Percentiles rank a stretch among this genome's conserved stretches.
Conservation (phyloP, 1,140 invertebrate species). For the Druon quercuslanigerum region DNA sequence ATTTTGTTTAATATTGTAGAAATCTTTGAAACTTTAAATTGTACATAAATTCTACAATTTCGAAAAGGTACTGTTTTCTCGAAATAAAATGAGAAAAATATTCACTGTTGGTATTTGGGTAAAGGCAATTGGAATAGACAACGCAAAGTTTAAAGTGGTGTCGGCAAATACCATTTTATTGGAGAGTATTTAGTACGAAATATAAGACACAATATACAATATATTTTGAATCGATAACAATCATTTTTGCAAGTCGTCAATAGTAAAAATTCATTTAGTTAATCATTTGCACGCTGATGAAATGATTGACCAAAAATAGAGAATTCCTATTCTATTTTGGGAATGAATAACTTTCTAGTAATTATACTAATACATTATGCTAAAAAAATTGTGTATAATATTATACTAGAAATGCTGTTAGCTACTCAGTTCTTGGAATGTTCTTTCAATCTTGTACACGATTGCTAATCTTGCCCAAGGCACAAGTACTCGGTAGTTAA, state of each 20-base stretch:
- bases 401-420: not conserved
- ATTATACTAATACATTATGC: not conserved
- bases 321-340: not conserved
- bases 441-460: slow-evolving; percentile 12
- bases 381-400: not conserved
- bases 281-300: no score
- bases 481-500: not conserved
- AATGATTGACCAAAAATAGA: no score
- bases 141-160: no score
- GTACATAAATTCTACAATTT: slow-evolving; percentile 13
- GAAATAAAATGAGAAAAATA: no score
- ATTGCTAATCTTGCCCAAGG: not conserved
- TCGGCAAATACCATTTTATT: no score
- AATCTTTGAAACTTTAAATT: not conserved
- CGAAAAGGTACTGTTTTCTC: no score
- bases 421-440: slow-evolving; percentile 26
- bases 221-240: not conserved
- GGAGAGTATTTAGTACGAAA: no score
- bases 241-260: not conserved
- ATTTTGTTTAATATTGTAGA: not conserved
- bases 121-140: not conserved
- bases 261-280: not conserved
- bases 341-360: not conserved
- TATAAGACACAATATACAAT: no score
- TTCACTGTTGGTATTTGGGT: not conserved